A percentile compares a stretch with the other conserved stretches of the same genome.
Evolutionary conservation across 2,888 invertebrate genomes (phyloP).

Genomic region (Cephalotes varians): DNA sequence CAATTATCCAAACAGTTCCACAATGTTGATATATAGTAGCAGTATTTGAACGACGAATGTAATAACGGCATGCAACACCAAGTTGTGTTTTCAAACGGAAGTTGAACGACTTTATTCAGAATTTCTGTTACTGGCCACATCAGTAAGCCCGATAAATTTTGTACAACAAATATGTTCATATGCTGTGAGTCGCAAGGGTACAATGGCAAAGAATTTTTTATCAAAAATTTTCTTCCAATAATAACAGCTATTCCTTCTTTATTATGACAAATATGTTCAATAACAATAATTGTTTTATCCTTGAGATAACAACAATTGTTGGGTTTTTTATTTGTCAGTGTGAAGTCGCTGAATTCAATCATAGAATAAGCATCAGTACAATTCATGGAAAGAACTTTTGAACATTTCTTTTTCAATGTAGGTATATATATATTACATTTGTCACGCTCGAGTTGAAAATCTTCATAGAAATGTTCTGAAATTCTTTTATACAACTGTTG

Average conservation of each 20-base stretch:
- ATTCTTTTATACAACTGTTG: conserved; percentile 12
- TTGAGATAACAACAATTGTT: conserved; percentile 24
- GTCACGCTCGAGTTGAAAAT: neutral
- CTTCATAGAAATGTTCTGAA: neutral
- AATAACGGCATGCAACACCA: conserved; percentile 13
- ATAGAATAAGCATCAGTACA: neutral
- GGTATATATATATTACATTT: neutral
- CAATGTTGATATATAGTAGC: neutral
- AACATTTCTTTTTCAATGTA: neutral
- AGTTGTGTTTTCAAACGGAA: neutral
- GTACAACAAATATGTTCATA: neutral
- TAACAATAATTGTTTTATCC: conserved; percentile 6
- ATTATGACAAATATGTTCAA: conserved; percentile 1
- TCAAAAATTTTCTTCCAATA: neutral
- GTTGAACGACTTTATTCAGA: neutral
- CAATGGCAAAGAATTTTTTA: neutral
- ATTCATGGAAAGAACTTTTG: neutral
- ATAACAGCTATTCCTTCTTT: neutral
- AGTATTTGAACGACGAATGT: neutral
- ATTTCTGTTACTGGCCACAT: conserved; percentile 2
- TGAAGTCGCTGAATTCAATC: conserved; percentile 10
- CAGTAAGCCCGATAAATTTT: neutral
- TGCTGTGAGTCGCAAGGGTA: conserved; percentile 6
- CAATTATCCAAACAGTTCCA: too few relatives aligned
- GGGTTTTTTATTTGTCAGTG: neutral